These are phyloP conservation scores for Aspidiotus rigidus DNA, from an alignment of 2,888 invertebrate species.

Conservation along the genomic window DNA sequence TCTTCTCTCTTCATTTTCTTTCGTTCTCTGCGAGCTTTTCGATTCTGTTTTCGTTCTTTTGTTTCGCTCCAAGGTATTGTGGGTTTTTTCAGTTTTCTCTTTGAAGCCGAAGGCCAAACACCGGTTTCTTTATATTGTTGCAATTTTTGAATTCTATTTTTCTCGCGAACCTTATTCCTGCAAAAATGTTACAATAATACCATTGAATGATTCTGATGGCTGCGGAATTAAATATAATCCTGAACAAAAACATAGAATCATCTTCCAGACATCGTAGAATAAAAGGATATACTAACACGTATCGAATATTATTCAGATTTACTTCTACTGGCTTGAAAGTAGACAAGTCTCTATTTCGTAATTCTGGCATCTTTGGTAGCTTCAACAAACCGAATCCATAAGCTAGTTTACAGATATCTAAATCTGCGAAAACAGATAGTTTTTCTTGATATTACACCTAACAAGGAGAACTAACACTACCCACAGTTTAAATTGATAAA, in stretches of 20 bases:
- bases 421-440: constrained; percentile 48
- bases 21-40: constrained; percentile 53
- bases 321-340: constrained; percentile 53
- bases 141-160: constrained; percentile 60
- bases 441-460: neutral
- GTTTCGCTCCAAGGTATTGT: constrained; percentile 69
- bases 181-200: neutral
- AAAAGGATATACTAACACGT: constrained; percentile 46
- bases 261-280: neutral
- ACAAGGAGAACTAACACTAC: constrained; percentile 6
- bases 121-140: constrained; percentile 63
- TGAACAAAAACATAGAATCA: neutral
- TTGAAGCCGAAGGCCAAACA: constrained; percentile 58
- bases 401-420: constrained; percentile 74
- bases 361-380: constrained; percentile 91
- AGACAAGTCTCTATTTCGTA: constrained; percentile 55
- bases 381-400: constrained; percentile 81
- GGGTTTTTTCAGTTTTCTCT: constrained; percentile 47
- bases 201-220: neutral
- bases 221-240: neutral
- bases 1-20: constrained; percentile 45
- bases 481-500: constrained; percentile 41
- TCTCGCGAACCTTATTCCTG: constrained; percentile 64
- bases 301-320: constrained; percentile 65
- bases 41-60: constrained; percentile 60